Base-by-base conservation (phyloP, 2,888 invertebrate species). In the Sarcophaga rosellei region DNA sequence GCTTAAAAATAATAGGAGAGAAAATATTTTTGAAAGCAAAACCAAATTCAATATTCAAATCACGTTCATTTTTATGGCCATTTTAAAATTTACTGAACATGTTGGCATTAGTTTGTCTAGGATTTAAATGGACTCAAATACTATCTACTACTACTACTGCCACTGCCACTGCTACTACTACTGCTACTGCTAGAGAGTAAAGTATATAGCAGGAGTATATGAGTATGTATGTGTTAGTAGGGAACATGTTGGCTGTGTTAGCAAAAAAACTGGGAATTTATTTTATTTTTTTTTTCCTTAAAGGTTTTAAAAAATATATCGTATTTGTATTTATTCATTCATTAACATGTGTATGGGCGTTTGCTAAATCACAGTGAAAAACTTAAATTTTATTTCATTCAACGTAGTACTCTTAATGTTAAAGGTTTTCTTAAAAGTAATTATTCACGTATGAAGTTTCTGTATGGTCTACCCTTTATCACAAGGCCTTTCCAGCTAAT, bases 51-150 rank as follows among this genome's bases (percentile, higher is more conserved):
- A 65, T 44, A 86, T 84, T 84, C 84, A 25, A 70, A 84, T 74
- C 86, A 86, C 86, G 84, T 86, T 44, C 74, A 25, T 66, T 74
- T 86, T 74, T 84, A 86, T 77, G 84, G 81, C 81, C 74, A 86
- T 84, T 84, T 35, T 86, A 81, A 84, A 83, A 78, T 62, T 84
- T 86, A 78, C 74, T 74, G 81, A 78, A 72, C 81, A 84, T 84
- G 73, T 78, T 77, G 44, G 80, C 47, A 81, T 83, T 81, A 80
- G 77, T 78, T 86, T 77, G 80, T 75, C 74, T 83, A 69, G 44
- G 74, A 77, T 78, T 83, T 84, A 83, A 81, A 73, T 69, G 21
- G 62, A 21, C 78, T 83, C 15, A 20, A 5, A 68, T 21, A 68
- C 23, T 63, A 66, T 47, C 35, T 81, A 35, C 35, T 35, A 10